These are phyloP conservation scores for Pluvianellus socialis DNA, from an alignment of 2,113 vertebrate genomes.

Conservation along the genomic window DNA sequence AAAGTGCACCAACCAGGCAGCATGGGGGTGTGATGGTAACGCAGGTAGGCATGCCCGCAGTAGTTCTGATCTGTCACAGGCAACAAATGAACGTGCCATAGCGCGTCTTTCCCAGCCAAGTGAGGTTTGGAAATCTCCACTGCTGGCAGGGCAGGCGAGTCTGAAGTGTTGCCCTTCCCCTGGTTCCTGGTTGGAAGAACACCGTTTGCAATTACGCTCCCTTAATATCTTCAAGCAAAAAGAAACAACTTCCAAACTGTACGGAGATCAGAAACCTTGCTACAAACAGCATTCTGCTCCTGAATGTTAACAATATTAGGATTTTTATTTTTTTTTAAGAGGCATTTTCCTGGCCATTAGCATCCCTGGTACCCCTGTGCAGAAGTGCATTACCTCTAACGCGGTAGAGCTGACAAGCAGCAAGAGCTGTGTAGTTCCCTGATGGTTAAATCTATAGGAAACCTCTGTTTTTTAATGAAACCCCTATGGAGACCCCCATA, in stretches of 20 bases:
- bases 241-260: not conserved
- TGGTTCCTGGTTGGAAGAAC: not conserved
- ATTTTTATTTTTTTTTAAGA: not conserved
- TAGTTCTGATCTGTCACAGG: not conserved
- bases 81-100: not conserved
- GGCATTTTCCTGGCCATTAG: conserved; percentile 39
- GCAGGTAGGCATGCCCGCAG: fast-evolving
- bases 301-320: not conserved
- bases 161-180: not conserved
- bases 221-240: not conserved
- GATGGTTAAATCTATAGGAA: conserved; percentile 50
- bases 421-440: not conserved
- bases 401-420: not conserved
- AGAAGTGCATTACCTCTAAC: conserved; percentile 43
- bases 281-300: not conserved
- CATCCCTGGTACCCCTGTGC: not conserved
- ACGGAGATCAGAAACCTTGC: not conserved
- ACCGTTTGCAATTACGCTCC: not conserved
- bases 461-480: conserved; percentile 71
- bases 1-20: not conserved
- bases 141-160: not conserved
- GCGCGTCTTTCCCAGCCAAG: not conserved
- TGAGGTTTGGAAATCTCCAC: not conserved
- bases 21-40: fast-evolving
- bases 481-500: conserved; percentile 64